phyloP scores from a whole-genome alignment of 2,888 invertebrate species.

The Stenurella melanura region DNA sequence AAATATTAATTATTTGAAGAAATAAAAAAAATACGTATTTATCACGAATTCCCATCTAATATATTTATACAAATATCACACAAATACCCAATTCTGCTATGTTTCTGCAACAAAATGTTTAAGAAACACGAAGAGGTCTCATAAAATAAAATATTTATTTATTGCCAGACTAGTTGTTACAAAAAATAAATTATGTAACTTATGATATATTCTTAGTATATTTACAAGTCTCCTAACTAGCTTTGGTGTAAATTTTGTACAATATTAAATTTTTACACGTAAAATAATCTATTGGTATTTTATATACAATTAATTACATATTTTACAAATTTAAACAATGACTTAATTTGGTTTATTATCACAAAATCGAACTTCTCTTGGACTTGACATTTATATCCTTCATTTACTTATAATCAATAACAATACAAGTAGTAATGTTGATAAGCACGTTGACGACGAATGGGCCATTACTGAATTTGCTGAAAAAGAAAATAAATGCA shows the following conservation, averaged over 20 bases:
- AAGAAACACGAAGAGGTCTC: no score
- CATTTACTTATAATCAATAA: slow-evolving; percentile 36
- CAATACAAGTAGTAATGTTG: slow-evolving; percentile 28
- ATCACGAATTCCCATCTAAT: no score
- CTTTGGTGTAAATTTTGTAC: slow-evolving; percentile 47
- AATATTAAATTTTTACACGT: slow-evolving; percentile 32
- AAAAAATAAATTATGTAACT: slow-evolving; percentile 50
- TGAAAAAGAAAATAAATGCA: slow-evolving; percentile 45
- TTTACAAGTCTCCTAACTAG: slow-evolving; percentile 46
- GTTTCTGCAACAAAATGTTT: no score
- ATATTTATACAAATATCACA: no score
- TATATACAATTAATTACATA: slow-evolving; percentile 55
- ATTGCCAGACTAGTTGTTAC: slow-evolving; percentile 54
- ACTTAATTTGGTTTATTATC: slow-evolving; percentile 55
- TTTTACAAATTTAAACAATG: slow-evolving; percentile 48
- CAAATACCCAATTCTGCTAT: no score
- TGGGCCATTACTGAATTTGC: slow-evolving; percentile 44
- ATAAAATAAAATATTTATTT: slow-evolving; percentile 41
- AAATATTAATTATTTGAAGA: no score
- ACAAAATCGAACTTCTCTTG: slow-evolving; percentile 46
- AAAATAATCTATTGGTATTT: slow-evolving; percentile 25
- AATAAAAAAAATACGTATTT: no score
- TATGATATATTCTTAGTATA: slow-evolving; percentile 42
- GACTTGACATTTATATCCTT: background rate
- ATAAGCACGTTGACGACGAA: slow-evolving; percentile 37